Evolutionary conservation across 2,113 vertebrate genomes (phyloP).

Genomic region (Triplophysa siluroides): DNA sequence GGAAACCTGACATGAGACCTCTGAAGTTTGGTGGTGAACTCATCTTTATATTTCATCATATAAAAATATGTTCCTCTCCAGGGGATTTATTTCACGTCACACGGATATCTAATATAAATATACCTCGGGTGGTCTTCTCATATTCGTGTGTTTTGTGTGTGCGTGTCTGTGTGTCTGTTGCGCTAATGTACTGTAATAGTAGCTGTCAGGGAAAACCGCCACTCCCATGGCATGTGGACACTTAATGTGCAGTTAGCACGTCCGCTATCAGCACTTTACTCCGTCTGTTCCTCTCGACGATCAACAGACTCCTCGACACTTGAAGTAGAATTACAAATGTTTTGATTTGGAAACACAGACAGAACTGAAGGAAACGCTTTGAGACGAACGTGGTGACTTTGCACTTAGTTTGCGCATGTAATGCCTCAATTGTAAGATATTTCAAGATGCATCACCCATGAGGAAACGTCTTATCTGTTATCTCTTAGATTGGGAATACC

Average conservation of each 20-base stretch:
- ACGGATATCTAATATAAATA: conserved; percentile 38
- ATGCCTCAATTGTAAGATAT: not conserved
- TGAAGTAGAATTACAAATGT: conserved; percentile 2
- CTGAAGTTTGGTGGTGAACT: conserved; percentile 1
- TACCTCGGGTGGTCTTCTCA: conserved; percentile 34
- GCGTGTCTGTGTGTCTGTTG: conserved; percentile 9
- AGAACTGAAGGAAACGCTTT: not conserved
- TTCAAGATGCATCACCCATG: not conserved
- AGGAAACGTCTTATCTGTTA: not conserved
- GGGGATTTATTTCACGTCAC: conserved; percentile 21
- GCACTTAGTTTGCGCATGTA: not conserved
- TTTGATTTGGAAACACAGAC: not conserved
- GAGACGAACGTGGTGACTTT: not conserved
- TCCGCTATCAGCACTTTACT: conserved; percentile 21
- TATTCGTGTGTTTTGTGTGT: conserved; percentile 22
- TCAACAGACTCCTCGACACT: not conserved
- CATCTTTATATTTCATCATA: conserved; percentile 25
- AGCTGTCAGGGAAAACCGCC: conserved; percentile 30
- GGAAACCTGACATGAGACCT: not conserved
- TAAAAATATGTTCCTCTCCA: conserved; percentile 19
- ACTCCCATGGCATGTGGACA: conserved; percentile 6
- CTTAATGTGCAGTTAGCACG: conserved; percentile 26
- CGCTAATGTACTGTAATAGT: conserved; percentile 36
- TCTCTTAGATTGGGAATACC: conserved; percentile 19
- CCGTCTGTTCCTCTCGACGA: conserved; percentile 5